Evolutionary conservation across 1,140 invertebrate species (phyloP), one percentile per base, ranked within the genome.

Genomic region (Drosophila leontia): DNA sequence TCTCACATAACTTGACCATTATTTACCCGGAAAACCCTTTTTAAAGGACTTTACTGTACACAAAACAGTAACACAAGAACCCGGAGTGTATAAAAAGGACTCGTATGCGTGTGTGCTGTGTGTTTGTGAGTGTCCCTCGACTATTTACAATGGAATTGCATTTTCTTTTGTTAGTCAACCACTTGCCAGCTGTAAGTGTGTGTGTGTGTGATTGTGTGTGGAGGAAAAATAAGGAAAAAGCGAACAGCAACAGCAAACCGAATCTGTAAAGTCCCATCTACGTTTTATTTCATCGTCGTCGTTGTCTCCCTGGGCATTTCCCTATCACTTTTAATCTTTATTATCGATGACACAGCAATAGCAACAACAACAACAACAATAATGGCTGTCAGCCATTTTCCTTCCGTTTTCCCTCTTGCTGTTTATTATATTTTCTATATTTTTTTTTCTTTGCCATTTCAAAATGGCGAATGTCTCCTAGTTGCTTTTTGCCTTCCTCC

Each of bases 141-240:
- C 71, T 90, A 90, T 88, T 88, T 88, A 90, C 84, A 90, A 88
- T 88, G 65, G 81, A 70, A 90, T 72, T 84, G 84, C 85, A 88
- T 75, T 80, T 80, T 82, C 80, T 87, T 83, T 88, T 87, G 84
- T 67, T 83, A 77, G 71, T 53, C 74, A 77, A 61, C 39, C 72
- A 76, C 45, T 76, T 65, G 72, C 53, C 13, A 64, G 72, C 29
- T 26, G 19, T 48, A 13, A 26, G 42, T n/a, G 41, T 42, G 44
- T 23, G 44, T 45, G 44, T 45, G 44, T 47, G 19, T 19, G n/a
- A n/a, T n/a, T n/a, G 19, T 19, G 42, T 64, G 60, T 12, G 34
- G 13, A 23, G 51, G 29, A 76, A 65, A 50, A 50, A 32, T 5
- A 32, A 34, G 48, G 26, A n/a, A 50, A 76, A 75, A 44, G 32